Evolutionary conservation across 2,113 vertebrate species (phyloP), one percentile per base, ranked within the genome.

Genomic region (Xiphias gladius): DNA sequence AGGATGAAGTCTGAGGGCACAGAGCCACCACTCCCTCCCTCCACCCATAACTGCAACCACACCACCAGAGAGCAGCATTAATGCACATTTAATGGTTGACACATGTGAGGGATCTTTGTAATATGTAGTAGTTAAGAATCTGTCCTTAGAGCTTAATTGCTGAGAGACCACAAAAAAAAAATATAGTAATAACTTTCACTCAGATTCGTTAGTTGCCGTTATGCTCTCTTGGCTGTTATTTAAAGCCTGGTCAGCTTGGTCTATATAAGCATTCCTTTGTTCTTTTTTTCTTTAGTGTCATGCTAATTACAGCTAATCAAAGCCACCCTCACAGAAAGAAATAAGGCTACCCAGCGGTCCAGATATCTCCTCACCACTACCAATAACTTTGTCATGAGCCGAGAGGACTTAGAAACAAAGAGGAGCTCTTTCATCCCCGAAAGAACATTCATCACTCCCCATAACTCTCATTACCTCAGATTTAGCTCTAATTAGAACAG

Each of bases 401-500:
- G 12, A 75, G 55, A 65, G 73, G 62, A 69, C 71, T 16, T n/a
- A 41, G 73, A 73, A 80, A 87, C 73, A 91, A 86, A 92, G 82
- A 85, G 19, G 55, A 67, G 70, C 85, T 80, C 82, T 89, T 83
- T 93, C 84, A 91, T 84, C 74, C 61, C 73, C 16, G n/a, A 43
- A 58, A 61, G 74, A 81, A 67, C 85, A 72, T 84, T 83, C 87
- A 88, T 90, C 89, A 73, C 81, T 62, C 75, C 55, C 80, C 58
- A 55, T 57, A 48, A 37, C 83, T 79, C 80, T 91, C 85, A 91
- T 90, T 84, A 89, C 72, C 76, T 84, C 73, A 83, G 86, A 80
- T 84, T 90, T 87, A 91, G 67, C 50, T 84, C 70, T 85, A 83
- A 86, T 91, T 82, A 91, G 28, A 80, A 69, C 74, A 32, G 79